Percentiles rank a stretch among this genome's conserved stretches.
phyloP scores from a whole-genome alignment of 2,797 vertebrate species.

The Sebastes oblongus region DNA sequence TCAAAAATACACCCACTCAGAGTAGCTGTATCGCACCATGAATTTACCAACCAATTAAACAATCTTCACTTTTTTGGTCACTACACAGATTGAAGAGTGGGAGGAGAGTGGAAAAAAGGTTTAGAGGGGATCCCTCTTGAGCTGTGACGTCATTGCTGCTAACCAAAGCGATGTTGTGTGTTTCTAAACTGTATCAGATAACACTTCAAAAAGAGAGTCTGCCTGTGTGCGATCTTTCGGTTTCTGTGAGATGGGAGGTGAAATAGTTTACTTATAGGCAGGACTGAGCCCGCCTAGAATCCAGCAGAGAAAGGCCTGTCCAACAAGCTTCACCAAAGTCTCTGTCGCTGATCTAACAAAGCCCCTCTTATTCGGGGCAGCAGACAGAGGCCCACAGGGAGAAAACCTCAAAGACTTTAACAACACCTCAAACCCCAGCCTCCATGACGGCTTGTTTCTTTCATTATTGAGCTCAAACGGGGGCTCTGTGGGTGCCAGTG shows the following conservation, averaged over 20 bases:
- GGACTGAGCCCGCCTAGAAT: constrained; percentile 46
- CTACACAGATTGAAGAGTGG: neutral
- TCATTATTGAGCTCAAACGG: constrained; percentile 78
- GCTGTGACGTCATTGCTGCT: constrained; percentile 51
- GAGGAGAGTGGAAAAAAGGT: constrained; percentile 15
- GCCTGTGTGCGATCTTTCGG: constrained; percentile 22
- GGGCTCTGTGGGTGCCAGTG: constrained; percentile 77
- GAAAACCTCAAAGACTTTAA: constrained; percentile 82
- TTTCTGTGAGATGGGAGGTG: constrained; percentile 43
- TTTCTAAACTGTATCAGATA: constrained; percentile 26
- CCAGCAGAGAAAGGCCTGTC: constrained; percentile 66
- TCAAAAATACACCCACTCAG: neutral
- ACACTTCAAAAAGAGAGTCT: constrained; percentile 18
- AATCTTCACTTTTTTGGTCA: neutral
- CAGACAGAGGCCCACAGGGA: constrained; percentile 77
- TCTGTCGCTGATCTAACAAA: constrained; percentile 75
- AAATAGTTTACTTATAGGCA: constrained; percentile 46
- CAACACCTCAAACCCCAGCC: constrained; percentile 80
- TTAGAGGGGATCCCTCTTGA: constrained; percentile 42
- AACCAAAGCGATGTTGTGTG: constrained; percentile 33
- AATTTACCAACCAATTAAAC: neutral
- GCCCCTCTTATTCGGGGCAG: constrained; percentile 76
- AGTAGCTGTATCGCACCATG: neutral
- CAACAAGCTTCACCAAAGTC: constrained; percentile 72
- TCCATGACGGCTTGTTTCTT: constrained; percentile 76